Evolutionary conservation across 2,797 vertebrate genomes (phyloP), one percentile per base, ranked within the genome.

Genomic region (Halcyon chelicuti): DNA sequence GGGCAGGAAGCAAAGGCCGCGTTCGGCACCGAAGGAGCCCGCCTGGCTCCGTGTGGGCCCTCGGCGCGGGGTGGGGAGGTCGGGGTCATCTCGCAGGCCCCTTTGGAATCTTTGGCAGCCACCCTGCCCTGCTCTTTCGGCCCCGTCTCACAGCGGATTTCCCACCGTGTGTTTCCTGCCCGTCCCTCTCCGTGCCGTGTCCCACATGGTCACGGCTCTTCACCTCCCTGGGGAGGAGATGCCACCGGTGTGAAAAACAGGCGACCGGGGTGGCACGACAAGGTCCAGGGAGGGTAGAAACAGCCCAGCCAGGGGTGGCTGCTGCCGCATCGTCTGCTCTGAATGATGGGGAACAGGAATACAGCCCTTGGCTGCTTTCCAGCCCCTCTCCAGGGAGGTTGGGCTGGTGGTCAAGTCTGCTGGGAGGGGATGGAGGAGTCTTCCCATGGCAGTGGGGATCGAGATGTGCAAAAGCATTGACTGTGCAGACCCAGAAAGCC

Each of bases 121-220:
- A 3, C 70, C 77, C 46, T 90, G 61, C 62, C 52, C 40, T 16
- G 79, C 39, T 54, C 35, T 4, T 39, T 8, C 8, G 40, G 67
- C 55, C 74, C 42, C 73, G 4, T 63, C 62, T 72, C 20, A 0
- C 77, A 17, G 86, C 58, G 7, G 52, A 62, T 93, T 93, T 93
- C 95, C 90, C 54, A 57, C 46, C 5, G 2, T 35, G 65, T 35
- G 94, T 63, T 97, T 92, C 80, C 92, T 96, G 88, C 42, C 74
- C 10, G 5, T 75, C 52, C 52, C 8, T 22, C 52, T 28, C 3
- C 0, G 10, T 7, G 0, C 44, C 0, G 19, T 31, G 40, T 68
- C 62, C 77, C 51, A 0, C 14, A 20, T 0, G 0, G 44, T 35
- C 33, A 1, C 0, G 1, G 61, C 72, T 55, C 77, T 23, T 51